Evolutionary conservation across 2,797 vertebrate genomes (phyloP).

Genomic region (Cuniculus paca): DNA sequence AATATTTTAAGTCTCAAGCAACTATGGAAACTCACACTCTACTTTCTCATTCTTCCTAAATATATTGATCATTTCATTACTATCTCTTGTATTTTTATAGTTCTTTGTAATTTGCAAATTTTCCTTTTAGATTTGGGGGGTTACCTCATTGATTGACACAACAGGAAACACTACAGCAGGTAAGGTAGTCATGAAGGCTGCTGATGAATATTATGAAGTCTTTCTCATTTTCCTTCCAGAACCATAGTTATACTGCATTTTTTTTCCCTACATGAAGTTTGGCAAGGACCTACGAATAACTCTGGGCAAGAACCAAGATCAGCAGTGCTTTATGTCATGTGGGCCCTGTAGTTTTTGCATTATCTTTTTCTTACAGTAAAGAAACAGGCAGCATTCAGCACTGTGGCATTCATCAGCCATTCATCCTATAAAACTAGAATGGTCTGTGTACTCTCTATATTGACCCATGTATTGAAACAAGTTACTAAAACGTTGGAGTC

Average conservation of each 20-base stretch:
- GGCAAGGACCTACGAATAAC: neutral
- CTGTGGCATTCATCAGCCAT: neutral
- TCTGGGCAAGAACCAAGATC: neutral
- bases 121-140: neutral
- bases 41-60: neutral
- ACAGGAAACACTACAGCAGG: neutral
- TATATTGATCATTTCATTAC: neutral
- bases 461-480: neutral
- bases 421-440: neutral
- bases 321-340: neutral
- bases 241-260: neutral
- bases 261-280: neutral
- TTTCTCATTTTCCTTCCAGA: neutral
- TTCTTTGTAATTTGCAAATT: neutral
- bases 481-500: neutral
- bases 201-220: neutral
- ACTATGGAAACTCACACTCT: neutral
- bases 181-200: accelerated
- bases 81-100: neutral
- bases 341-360: neutral
- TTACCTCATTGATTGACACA: neutral
- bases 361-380: neutral
- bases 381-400: neutral
- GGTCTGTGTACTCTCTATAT: no score
- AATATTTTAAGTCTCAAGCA: neutral